Percentiles rank a stretch among this genome's conserved stretches.
phyloP scores from a whole-genome alignment of 2,888 invertebrate species.

The Acheta domesticus region DNA sequence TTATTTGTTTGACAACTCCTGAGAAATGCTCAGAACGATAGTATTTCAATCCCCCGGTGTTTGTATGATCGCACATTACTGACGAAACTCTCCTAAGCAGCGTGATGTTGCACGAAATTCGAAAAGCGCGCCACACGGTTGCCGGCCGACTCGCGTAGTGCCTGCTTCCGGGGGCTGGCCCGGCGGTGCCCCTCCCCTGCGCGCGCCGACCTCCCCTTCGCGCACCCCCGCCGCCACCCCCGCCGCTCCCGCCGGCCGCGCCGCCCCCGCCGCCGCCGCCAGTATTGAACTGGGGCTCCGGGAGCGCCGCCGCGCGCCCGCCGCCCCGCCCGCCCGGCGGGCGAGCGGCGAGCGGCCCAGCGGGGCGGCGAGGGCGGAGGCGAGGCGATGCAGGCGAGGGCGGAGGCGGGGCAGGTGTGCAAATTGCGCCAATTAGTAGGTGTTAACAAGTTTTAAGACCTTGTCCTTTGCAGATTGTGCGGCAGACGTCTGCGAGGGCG shows the following conservation, averaged over 20 bases:
- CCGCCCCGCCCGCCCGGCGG: background rate
- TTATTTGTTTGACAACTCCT: no score
- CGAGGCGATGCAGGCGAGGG: background rate
- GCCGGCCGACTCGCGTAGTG: background rate
- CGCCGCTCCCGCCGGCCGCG: background rate
- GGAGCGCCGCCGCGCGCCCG: background rate
- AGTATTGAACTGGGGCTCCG: constrained; percentile 11
- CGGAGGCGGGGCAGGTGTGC: background rate
- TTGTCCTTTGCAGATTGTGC: background rate
- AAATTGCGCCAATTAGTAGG: constrained; percentile 18
- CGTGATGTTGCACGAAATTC: background rate
- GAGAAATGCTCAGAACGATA: no score
- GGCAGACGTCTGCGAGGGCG: background rate
- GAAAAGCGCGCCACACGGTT: background rate
- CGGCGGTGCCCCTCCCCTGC: background rate
- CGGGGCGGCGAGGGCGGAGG: background rate
- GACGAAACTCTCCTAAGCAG: no score
- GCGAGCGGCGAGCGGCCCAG: background rate
- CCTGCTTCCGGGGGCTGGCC: background rate
- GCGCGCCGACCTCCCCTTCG: background rate
- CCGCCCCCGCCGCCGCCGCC: background rate
- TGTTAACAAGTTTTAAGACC: background rate
- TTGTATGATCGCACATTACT: no score
- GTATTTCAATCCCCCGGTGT: no score
- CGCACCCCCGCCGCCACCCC: background rate